These are phyloP conservation scores for Mythimna ferrago DNA, from an alignment of 2,888 invertebrate genomes.

Conservation along the genomic window DNA sequence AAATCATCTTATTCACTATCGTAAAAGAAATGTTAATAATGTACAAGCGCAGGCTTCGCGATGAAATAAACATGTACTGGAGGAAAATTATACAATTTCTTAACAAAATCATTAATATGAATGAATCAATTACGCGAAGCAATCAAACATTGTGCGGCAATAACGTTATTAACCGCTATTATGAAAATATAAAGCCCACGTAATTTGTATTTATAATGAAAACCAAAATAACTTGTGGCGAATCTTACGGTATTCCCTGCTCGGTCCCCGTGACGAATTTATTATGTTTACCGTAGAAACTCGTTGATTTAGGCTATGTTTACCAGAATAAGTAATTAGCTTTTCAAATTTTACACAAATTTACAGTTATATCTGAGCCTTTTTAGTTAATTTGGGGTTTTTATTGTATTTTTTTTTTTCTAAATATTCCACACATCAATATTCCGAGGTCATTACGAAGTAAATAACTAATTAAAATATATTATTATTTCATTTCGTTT, in stretches of 20 bases:
- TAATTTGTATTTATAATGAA: conserved; percentile 45
- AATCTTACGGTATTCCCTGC: not conserved
- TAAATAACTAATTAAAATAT: too few relatives aligned
- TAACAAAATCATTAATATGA: conserved; percentile 31
- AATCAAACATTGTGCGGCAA: conserved; percentile 33
- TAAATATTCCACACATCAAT: too few relatives aligned
- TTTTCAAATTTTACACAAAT: conserved; percentile 11
- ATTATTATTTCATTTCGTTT: too few relatives aligned
- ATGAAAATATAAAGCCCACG: conserved; percentile 17
- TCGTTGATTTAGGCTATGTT: conserved; percentile 15
- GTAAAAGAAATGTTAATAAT: conserved; percentile 7
- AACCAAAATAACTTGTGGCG: conserved; percentile 24
- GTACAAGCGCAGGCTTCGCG: conserved; percentile 13
- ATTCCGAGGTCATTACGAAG: too few relatives aligned
- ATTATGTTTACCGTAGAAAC: conserved; percentile 25
- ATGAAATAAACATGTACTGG: conserved; percentile 13
- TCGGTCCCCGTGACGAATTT: conserved; percentile 14
- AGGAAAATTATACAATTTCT: conserved; percentile 29
- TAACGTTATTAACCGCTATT: conserved; percentile 29
- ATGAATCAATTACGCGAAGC: conserved; percentile 37
- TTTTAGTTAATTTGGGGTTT: too few relatives aligned
- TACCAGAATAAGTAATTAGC: conserved; percentile 20
- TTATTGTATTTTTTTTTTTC: too few relatives aligned
- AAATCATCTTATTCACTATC: not conserved
- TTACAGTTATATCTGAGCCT: too few relatives aligned